Evolutionary conservation across 2,888 invertebrate genomes (phyloP).

Genomic region (Chrysolina haemoptera): DNA sequence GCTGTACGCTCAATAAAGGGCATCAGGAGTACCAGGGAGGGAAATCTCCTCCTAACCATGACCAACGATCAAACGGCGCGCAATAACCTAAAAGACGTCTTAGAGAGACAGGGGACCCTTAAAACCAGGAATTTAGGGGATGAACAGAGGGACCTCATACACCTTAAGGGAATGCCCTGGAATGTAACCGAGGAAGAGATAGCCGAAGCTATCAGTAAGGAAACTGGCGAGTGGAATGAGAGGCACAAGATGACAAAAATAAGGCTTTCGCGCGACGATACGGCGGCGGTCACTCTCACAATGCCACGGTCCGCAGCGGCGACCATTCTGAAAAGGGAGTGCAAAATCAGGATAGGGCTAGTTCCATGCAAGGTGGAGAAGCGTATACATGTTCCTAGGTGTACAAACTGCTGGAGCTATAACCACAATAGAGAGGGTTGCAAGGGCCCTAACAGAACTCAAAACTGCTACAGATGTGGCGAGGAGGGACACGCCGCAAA

Average conservation of each 20-base stretch:
- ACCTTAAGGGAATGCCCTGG: not conserved
- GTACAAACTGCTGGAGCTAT: not conserved
- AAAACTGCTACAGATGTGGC: conserved; percentile 19
- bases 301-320: not conserved
- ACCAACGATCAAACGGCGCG: not conserved
- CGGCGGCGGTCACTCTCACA: not conserved
- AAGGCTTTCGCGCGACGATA: not conserved
- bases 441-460: conserved; percentile 4
- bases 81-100: not conserved
- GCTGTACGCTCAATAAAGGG: not conserved
- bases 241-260: not conserved
- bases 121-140: conserved; percentile 2
- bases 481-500: not conserved
- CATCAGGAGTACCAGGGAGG: not conserved
- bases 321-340: not conserved
- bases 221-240: not conserved
- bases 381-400: not conserved
- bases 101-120: not conserved
- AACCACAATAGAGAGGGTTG: not conserved
- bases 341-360: not conserved
- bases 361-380: not conserved
- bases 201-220: not conserved
- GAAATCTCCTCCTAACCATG: not conserved
- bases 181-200: not conserved
- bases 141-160: not conserved